These are phyloP conservation scores for Chirona hameri DNA, from an alignment of 2,888 invertebrate species.

Conservation along the genomic window DNA sequence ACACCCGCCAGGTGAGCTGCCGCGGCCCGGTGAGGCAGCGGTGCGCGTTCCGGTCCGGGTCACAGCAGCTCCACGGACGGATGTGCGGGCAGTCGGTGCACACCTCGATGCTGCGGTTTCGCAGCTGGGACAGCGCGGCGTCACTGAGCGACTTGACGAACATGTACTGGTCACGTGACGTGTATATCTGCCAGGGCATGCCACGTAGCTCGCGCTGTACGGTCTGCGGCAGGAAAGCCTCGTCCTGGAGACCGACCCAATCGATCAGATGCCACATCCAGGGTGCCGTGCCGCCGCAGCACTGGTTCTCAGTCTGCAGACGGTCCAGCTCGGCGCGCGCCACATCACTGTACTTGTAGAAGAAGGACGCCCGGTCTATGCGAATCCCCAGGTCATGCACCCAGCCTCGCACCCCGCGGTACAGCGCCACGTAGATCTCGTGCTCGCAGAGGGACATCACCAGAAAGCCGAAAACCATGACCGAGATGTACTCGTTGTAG, in stretches of 20 bases:
- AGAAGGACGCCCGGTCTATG: background rate
- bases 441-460: constrained; percentile 8
- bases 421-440: background rate
- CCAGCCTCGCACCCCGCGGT: background rate
- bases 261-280: constrained; percentile 4
- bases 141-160: background rate
- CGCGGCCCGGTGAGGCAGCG: background rate
- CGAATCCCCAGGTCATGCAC: background rate
- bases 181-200: background rate
- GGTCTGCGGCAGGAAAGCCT: background rate
- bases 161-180: background rate
- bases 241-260: background rate
- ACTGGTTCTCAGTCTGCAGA: background rate
- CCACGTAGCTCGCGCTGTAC: background rate
- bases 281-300: constrained; percentile 1
- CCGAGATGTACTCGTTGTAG: constrained; percentile 3
- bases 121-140: background rate
- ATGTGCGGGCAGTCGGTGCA: background rate
- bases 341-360: constrained; percentile 2
- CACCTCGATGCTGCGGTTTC: background rate
- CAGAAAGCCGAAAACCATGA: background rate
- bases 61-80: constrained; percentile 26
- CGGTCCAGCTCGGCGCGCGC: background rate
- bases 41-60: background rate
- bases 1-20: background rate